Conservation (phyloP, 2,888 invertebrate species). For the Clunio marinus region DNA sequence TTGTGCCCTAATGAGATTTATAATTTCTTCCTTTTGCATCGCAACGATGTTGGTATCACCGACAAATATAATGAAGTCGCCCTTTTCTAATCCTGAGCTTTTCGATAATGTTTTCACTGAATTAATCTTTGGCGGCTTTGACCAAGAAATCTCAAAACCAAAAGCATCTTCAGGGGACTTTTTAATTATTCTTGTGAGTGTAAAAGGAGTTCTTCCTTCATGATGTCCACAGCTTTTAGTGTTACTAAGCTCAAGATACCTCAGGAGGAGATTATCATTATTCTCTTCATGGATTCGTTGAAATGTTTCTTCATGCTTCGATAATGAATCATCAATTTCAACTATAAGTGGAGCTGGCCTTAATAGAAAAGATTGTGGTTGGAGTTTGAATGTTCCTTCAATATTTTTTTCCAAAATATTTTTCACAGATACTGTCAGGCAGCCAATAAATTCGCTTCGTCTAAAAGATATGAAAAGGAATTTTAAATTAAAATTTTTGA, state of each 20-base stretch:
- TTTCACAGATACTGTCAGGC: constrained; percentile 84
- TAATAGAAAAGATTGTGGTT: constrained; percentile 61
- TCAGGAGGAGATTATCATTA: background rate
- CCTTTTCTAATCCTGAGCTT: background rate
- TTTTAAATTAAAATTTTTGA: background rate
- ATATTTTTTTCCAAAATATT: constrained; percentile 66
- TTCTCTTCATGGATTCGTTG: background rate
- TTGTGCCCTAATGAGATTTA: constrained; percentile 1
- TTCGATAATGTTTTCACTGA: background rate
- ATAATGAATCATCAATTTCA: constrained; percentile 2
- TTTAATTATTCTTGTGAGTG: background rate
- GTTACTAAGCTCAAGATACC: constrained; percentile 15
- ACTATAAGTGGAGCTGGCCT: constrained; percentile 48
- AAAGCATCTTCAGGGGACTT: background rate
- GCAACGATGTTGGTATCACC: constrained; percentile 20
- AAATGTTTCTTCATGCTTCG: background rate
- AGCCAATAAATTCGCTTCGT: constrained; percentile 90
- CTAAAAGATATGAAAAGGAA: constrained; percentile 53
- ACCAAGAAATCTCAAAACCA: constrained; percentile 23
- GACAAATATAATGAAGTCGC: constrained; percentile 18
- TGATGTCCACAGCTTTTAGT: background rate
- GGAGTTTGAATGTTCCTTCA: constrained; percentile 68
- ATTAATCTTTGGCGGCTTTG: constrained; percentile 24
- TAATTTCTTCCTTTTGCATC: constrained; percentile 15
- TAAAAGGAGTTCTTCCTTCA: constrained; percentile 17